phyloP scores from a whole-genome alignment of 2,113 vertebrate species.

The Tricholaema leucomelas region DNA sequence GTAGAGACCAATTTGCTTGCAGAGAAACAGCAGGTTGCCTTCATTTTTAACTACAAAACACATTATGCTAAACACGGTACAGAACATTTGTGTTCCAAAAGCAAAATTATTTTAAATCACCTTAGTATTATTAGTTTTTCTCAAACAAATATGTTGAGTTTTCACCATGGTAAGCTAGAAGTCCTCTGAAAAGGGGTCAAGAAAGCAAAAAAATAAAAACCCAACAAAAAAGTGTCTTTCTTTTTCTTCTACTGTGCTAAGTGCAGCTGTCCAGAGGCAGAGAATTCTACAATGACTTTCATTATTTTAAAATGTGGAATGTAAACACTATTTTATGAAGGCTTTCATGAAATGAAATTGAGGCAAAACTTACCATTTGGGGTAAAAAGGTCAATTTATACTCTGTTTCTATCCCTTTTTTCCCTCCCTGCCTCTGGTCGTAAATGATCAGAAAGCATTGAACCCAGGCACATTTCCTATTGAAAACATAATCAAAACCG shows the following conservation, averaged over 20 bases:
- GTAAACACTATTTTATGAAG: conserved; percentile 6
- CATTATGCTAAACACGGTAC: conserved; percentile 27
- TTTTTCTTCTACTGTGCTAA: background rate
- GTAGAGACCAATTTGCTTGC: conserved; percentile 64
- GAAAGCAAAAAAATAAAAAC: background rate
- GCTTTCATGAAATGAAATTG: background rate
- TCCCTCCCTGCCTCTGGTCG: background rate
- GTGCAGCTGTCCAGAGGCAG: background rate
- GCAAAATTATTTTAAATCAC: conserved; percentile 39
- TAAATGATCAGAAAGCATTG: background rate
- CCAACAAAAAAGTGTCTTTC: background rate
- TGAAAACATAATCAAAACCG: conserved; percentile 23
- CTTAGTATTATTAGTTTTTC: conserved; percentile 32
- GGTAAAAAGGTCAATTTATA: background rate
- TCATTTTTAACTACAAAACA: conserved; percentile 26
- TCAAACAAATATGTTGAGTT: background rate
- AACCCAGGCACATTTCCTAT: background rate
- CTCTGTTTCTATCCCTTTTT: background rate
- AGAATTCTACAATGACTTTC: background rate
- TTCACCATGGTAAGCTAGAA: conserved; percentile 18
- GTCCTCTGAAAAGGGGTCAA: background rate
- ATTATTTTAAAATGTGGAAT: background rate
- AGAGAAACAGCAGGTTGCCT: conserved; percentile 50
- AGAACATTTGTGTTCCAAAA: background rate
- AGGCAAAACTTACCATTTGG: background rate